Base-by-base conservation (phyloP, 2,888 invertebrate genomes). In the Hyposoter didymator region DNA sequence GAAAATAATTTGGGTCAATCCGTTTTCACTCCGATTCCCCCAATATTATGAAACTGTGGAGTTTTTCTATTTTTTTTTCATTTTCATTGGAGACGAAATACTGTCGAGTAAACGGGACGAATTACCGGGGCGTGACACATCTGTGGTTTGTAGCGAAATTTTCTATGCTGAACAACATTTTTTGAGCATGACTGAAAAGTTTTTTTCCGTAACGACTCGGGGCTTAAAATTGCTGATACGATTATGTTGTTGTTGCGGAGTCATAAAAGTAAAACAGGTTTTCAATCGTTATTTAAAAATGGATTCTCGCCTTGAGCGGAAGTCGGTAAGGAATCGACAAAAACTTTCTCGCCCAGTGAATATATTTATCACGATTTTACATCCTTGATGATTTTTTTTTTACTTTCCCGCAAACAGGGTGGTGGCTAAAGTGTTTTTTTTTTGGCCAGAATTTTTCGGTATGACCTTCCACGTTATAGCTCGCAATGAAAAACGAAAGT, bases 391-490 rank as follows among this genome's bases (percentile, higher is more conserved):
- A 45, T 22, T 45, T 69, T 69, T 69, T 64, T 17, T 64, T 64
- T 43, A 39, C 39, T 45, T 43, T 22, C 14, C 8, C 39, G 8
- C n/a, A n/a, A 70, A 49, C 12, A 70, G 70, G 47, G 28, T 47
- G 45, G 35, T 35, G 39, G 39, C 43, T 59, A 22, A 12, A 22
- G 69, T 75, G 75, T 39, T 8, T 75, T 82, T 75, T 47, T 7
- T 75, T 47, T 7, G n/a, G 62, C 49, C 5, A 17, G 47, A 67
- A 45, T 45, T 39, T 32, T 22, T 76, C 12, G 55, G 28, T 39
- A 66, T 66, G 72, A 78, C 67, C 59, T 83, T 83, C 55, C 45
- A 10, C 8, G 22, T 32, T 47, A 17, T 70, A 47, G 32, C 47
- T 14, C 73, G 39, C n/a, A n/a, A 22, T 59, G 49, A 28, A 55